Percentiles rank a stretch among this genome's conserved stretches.
Conservation (phyloP, 2,888 invertebrate genomes). For the Andrena camellia region DNA sequence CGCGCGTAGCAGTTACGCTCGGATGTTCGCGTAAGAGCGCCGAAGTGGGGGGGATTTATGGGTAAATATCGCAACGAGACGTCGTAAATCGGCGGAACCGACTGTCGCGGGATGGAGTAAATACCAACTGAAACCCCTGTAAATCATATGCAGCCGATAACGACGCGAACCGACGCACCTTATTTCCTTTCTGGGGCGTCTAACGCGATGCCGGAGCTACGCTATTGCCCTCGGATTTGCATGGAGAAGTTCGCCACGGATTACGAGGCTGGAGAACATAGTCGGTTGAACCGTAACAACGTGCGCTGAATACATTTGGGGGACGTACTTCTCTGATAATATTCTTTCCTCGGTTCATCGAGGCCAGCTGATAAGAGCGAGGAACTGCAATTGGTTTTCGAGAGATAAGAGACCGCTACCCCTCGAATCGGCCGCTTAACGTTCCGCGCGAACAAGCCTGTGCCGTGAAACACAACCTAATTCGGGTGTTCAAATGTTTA, state of each 20-base stretch:
- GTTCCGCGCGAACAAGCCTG: neutral
- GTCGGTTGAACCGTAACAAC: conserved; percentile 42
- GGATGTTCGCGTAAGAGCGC: neutral
- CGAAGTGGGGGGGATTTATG: neutral
- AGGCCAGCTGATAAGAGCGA: conserved; percentile 36
- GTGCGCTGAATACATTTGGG: conserved; percentile 50
- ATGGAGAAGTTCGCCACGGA: conserved; percentile 24
- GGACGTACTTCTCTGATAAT: conserved; percentile 40
- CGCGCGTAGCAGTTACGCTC: neutral
- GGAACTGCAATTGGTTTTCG: conserved; percentile 22
- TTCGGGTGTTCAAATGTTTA: conserved; percentile 4
- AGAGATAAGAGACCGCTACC: conserved; percentile 32
- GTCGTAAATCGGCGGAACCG: conserved; percentile 25
- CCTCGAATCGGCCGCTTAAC: conserved; percentile 19
- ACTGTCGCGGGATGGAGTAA: conserved; percentile 31
- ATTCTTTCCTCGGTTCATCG: conserved; percentile 47
- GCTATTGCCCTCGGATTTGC: conserved; percentile 40
- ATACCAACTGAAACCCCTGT: conserved; percentile 34
- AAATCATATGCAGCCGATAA: conserved; percentile 51
- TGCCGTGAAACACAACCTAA: neutral
- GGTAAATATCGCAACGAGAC: conserved; percentile 24
- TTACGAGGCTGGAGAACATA: conserved; percentile 21
- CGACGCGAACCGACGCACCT: conserved; percentile 30
- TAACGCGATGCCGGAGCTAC: neutral
- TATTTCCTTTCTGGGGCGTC: conserved; percentile 40